Conservation (phyloP, 2,888 invertebrate genomes). For the Drosophila testacea region DNA sequence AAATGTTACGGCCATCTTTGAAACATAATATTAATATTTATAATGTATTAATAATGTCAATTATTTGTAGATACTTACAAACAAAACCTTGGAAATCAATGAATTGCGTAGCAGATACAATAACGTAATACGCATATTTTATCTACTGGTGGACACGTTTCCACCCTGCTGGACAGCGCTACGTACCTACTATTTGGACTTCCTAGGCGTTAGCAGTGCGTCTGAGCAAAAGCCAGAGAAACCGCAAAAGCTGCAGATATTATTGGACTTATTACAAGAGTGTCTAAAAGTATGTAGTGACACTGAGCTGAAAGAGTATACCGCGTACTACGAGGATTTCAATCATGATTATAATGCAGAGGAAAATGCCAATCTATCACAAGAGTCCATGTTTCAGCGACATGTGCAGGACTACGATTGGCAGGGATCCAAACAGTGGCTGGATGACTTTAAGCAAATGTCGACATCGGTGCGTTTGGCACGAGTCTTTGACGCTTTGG, state of each 20-base stretch:
- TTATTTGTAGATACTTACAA: conserved; percentile 47
- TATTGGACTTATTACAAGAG: conserved; percentile 71
- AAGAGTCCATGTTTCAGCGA: conserved; percentile 41
- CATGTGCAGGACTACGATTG: conserved; percentile 79
- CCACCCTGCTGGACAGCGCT: conserved; percentile 84
- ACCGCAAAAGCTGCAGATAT: conserved; percentile 64
- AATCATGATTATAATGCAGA: conserved; percentile 37
- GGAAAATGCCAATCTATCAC: conserved; percentile 38
- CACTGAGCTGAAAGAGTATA: conserved; percentile 45
- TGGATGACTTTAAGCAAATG: conserved; percentile 64
- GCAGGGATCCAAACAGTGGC: conserved; percentile 68
- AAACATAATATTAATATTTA: no score
- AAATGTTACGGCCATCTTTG: no score
- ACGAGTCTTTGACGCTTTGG: conserved; percentile 86
- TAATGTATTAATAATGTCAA: neutral
- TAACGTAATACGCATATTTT: conserved; percentile 73
- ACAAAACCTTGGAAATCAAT: conserved; percentile 44
- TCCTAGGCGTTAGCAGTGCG: conserved; percentile 11
- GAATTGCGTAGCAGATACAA: conserved; percentile 55
- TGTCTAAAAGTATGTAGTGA: conserved; percentile 51
- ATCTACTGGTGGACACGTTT: conserved; percentile 77
- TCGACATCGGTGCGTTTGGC: conserved; percentile 84
- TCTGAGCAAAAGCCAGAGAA: conserved; percentile 53
- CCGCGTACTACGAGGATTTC: conserved; percentile 42
- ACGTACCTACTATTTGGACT: conserved; percentile 69